Base-by-base conservation (phyloP, 2,797 vertebrate genomes). In the Phylloscopus collybita region DNA sequence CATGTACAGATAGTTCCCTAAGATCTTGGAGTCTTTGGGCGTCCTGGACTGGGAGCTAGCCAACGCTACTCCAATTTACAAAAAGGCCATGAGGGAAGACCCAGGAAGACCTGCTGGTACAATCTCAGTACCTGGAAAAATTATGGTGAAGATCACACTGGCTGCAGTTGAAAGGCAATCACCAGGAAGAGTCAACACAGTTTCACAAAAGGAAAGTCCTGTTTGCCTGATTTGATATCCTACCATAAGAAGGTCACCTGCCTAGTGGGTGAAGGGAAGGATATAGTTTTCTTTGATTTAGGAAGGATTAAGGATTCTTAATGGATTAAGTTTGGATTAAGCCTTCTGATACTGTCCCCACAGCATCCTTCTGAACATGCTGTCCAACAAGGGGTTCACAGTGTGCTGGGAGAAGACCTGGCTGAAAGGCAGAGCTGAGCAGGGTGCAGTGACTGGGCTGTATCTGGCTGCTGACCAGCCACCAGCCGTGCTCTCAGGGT, bases 401-500 rank as follows among this genome's bases (percentile, higher is more conserved):
- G 17, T 38, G 59, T 59, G 75, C 45, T 45, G 36, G 32, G 11
- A 34, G 26, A 47, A 57, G 59, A 13, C 14, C 27, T 19, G 67
- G 27, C 32, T 14, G 38, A 51, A 59, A 27, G 16, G 36, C 36
- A 38, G 60, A 38, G 36, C 36, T 44, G 38, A 25, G 56, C 40
- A 40, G 16, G 36, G 8, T 6, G 59, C 45, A 50, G 50, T 13
- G 29, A 3, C 34, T 26, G n/a, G 38, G 53, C 45, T 57, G 38
- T 9, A 8, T 32, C 44, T 64, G 73, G 40, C 20, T 21, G 42
- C 14, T 36, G 32, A 36, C 6, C 59, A 57, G 50, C 12, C 32
- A 65, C 15, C 67, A 73, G 60, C 2, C 0, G 8, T 21, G 45
- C 0, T 29, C 38, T n/a, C 59, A 44, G 60, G 44, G 23, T 15